Evolutionary conservation across 2,888 invertebrate genomes (phyloP).

Genomic region (Thalpophila matura): DNA sequence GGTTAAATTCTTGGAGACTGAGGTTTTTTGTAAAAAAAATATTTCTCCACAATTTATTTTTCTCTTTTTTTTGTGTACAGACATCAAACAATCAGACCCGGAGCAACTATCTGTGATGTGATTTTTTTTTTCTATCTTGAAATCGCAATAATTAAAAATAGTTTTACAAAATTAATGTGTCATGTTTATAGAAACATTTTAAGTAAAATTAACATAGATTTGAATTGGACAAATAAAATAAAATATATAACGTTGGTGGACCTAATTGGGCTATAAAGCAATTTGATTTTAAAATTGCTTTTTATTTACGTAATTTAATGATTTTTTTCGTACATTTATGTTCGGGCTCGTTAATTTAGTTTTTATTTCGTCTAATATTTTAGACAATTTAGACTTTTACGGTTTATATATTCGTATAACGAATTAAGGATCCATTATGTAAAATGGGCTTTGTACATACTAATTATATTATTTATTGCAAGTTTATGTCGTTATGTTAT

Average conservation of each 20-base stretch:
- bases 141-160: no score
- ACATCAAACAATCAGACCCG: no score
- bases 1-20: slow-evolving; percentile 29
- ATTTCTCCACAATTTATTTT: no score
- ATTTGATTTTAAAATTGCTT: not conserved
- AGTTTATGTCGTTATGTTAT: slow-evolving; percentile 5
- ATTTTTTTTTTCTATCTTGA: no score
- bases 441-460: slow-evolving; percentile 15
- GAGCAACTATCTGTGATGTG: no score
- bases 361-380: slow-evolving; percentile 15
- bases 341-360: slow-evolving; percentile 25
- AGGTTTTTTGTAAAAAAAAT: no score
- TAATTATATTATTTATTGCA: slow-evolving; percentile 6
- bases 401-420: slow-evolving; percentile 29
- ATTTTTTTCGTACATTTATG: slow-evolving; percentile 19
- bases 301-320: not conserved
- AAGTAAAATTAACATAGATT: not conserved
- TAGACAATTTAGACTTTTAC: no score
- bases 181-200: not conserved
- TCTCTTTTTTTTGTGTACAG: no score
- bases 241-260: not conserved
- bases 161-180: no score
- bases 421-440: slow-evolving; percentile 15
- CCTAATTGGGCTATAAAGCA: no score
- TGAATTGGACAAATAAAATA: not conserved